Conservation (phyloP, 2,888 invertebrate genomes). For the Ptycholaimellus sp. region DNA sequence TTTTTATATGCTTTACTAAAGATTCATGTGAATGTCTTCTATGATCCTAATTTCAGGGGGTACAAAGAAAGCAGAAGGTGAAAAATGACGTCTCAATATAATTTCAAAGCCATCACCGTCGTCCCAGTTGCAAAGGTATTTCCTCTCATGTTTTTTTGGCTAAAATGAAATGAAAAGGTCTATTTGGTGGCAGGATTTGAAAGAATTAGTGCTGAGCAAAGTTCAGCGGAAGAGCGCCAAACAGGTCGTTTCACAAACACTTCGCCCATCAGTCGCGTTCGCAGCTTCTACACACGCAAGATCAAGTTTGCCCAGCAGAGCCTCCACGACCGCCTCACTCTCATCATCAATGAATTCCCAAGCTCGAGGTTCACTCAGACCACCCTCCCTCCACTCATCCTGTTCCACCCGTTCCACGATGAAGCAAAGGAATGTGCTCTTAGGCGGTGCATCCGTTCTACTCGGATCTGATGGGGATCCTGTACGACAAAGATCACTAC, state of each 20-base stretch:
- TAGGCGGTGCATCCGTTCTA: constrained; percentile 91
- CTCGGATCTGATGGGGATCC: constrained; percentile 91
- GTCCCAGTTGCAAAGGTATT: constrained; percentile 78
- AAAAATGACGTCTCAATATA: constrained; percentile 57
- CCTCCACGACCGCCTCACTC: constrained; percentile 77
- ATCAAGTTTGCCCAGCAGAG: constrained; percentile 89
- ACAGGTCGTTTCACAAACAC: too few species aligned
- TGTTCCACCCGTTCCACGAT: too few species aligned
- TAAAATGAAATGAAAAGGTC: neutral
- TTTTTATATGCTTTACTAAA: neutral
- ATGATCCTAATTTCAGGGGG: neutral
- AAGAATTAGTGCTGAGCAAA: constrained; percentile 90
- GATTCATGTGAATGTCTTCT: neutral
- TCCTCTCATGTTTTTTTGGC: neutral
- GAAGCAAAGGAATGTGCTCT: too few species aligned
- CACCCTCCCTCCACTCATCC: too few species aligned
- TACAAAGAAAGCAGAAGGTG: neutral
- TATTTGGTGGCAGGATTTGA: constrained; percentile 44
- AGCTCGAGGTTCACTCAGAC: too few species aligned
- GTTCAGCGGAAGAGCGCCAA: constrained; percentile 97
- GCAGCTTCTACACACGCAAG: constrained; percentile 85
- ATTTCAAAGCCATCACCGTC: constrained; percentile 92
- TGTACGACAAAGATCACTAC: constrained; percentile 97
- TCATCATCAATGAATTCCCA: constrained; percentile 89
- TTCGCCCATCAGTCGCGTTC: constrained; percentile 82